phyloP scores from a whole-genome alignment of 1,140 invertebrate species.

The Acromyrmex heyeri region DNA sequence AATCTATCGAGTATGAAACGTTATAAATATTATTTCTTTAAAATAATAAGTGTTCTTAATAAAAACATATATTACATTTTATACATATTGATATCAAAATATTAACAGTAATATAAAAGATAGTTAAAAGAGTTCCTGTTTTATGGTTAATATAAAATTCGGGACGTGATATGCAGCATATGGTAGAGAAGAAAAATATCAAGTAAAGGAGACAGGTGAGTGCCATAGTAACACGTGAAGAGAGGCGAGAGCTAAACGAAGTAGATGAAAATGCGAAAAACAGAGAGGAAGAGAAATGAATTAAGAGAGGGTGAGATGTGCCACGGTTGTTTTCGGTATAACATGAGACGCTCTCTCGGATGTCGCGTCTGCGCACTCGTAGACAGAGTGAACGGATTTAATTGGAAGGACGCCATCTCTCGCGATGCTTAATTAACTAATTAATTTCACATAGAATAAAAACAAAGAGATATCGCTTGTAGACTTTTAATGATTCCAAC shows the following conservation, averaged over 20 bases:
- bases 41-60: not conserved
- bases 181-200: constrained; percentile 5
- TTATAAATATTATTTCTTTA: not conserved
- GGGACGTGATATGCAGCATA: not conserved
- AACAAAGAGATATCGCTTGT: constrained; percentile 70
- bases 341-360: constrained; percentile 67
- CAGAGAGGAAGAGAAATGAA: constrained; percentile 32
- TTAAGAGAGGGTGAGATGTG: constrained; percentile 35
- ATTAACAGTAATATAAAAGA: not conserved
- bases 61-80: not conserved
- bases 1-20: not conserved
- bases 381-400: constrained; percentile 80
- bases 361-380: constrained; percentile 76
- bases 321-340: constrained; percentile 69
- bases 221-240: constrained; percentile 36
- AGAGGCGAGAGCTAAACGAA: constrained; percentile 57
- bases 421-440: constrained; percentile 84
- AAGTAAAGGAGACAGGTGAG: constrained; percentile 35
- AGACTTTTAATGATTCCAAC: constrained; percentile 58
- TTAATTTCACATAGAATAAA: constrained; percentile 84
- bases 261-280: constrained; percentile 69
- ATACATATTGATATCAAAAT: not conserved
- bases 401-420: constrained; percentile 83
- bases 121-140: not conserved
- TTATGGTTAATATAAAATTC: not conserved